These are phyloP conservation scores for Physella acuta DNA, from an alignment of 1,140 invertebrate genomes.

Conservation along the genomic window DNA sequence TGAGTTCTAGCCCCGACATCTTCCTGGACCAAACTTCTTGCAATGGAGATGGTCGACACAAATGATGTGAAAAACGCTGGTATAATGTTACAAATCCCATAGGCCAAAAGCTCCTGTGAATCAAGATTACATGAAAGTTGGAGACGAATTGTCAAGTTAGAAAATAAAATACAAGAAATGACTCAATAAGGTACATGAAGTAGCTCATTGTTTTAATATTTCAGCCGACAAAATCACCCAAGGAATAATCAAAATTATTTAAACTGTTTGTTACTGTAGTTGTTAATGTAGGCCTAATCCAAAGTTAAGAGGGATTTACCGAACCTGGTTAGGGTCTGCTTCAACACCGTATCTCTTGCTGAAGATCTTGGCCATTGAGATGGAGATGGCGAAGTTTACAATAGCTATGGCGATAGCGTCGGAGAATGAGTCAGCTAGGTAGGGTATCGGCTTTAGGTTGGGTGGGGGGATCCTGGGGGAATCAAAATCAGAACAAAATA, in stretches of 20 bases:
- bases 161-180: too few species aligned
- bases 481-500: too few species aligned
- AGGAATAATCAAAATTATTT: too few species aligned
- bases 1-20: slow-evolving; percentile 33
- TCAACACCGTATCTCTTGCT: slow-evolving; percentile 85
- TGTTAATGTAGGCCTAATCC: too few species aligned
- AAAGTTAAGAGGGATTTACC: too few species aligned
- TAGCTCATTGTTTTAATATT: too few species aligned
- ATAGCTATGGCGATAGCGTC: slow-evolving; percentile 79
- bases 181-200: too few species aligned
- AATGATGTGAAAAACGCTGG: slow-evolving; percentile 35
- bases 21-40: slow-evolving; percentile 32
- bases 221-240: too few species aligned
- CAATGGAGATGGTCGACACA: slow-evolving; percentile 27
- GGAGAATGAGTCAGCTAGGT: slow-evolving; percentile 56
- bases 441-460: slow-evolving; percentile 35
- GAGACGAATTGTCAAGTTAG: too few species aligned
- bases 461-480: slow-evolving; percentile 54
- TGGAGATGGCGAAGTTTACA: slow-evolving; percentile 85
- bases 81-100: slow-evolving; percentile 59
- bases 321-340: slow-evolving; percentile 82
- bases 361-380: slow-evolving; percentile 91
- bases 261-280: too few species aligned
- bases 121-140: too few species aligned
- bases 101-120: slow-evolving; percentile 63